Percentiles rank a stretch among this genome's conserved stretches.
Evolutionary conservation across 2,888 invertebrate genomes (phyloP).

Genomic region (Acronicta leporina): DNA sequence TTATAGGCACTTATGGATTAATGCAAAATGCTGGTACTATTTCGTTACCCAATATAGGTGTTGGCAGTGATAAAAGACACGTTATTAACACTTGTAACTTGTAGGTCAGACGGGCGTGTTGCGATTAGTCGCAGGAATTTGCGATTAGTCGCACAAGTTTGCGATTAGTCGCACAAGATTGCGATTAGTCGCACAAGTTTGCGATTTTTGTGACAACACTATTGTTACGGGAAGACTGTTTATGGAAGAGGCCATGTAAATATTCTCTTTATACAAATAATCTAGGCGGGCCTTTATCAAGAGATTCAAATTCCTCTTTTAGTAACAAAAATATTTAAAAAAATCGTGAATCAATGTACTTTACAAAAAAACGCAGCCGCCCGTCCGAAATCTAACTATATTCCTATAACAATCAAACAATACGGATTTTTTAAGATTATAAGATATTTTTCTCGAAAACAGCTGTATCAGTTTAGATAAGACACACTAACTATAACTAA

Average conservation of each 20-base stretch:
- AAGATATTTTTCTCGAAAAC: neutral
- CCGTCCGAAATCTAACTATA: constrained; percentile 10
- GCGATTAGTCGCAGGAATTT: constrained; percentile 8
- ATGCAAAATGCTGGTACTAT: constrained; percentile 27
- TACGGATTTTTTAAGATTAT: neutral
- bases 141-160: constrained; percentile 17
- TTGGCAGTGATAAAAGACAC: constrained; percentile 47
- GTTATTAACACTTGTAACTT: constrained; percentile 28
- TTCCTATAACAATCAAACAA: constrained; percentile 21
- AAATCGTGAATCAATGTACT: neutral
- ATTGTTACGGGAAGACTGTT: constrained; percentile 3
- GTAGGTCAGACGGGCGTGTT: constrained; percentile 21
- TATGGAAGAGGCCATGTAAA: neutral
- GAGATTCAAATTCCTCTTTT: constrained; percentile 21
- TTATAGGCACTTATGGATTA: constrained; percentile 52
- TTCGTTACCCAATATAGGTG: constrained; percentile 17
- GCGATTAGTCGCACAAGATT: constrained; percentile 1
- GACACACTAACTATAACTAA: constrained; percentile 2
- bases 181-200: constrained; percentile 17
- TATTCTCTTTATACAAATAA: constrained; percentile 25
- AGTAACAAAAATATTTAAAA: neutral
- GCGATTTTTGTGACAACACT: constrained; percentile 33
- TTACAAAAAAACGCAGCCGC: constrained; percentile 12
- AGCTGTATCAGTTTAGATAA: constrained; percentile 10
- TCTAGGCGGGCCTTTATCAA: constrained; percentile 1